Evolutionary conservation across 2,888 invertebrate species (phyloP).

Genomic region (Hydraecia micacea): DNA sequence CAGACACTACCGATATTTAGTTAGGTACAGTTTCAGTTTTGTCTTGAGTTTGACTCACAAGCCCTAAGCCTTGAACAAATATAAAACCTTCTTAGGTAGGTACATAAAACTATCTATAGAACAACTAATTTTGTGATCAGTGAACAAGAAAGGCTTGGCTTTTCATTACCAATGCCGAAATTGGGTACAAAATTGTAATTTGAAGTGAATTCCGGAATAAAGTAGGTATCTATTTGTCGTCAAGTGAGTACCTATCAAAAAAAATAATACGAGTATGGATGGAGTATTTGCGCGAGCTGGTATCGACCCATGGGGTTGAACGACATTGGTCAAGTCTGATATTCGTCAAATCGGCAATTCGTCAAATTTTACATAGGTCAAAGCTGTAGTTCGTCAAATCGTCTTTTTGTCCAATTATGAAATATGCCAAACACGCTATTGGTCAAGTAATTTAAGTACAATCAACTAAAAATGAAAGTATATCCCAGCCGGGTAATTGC

Average conservation of each 20-base stretch:
- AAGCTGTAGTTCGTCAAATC: too few species aligned
- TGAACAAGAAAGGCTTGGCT: neutral
- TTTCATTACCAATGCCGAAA: neutral
- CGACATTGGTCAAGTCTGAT: too few species aligned
- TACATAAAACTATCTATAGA: too few species aligned
- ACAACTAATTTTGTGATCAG: neutral
- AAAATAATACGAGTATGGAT: neutral
- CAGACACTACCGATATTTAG: slow-evolving; percentile 8
- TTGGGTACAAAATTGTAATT: neutral
- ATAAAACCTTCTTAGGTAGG: too few species aligned
- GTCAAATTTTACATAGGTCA: too few species aligned
- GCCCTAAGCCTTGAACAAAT: neutral
- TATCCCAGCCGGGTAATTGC: neutral
- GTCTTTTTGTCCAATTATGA: too few species aligned
- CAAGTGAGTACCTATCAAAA: neutral
- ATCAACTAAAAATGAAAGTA: too few species aligned
- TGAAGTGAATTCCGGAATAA: neutral
- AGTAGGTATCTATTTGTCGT: neutral
- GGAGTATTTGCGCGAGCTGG: neutral
- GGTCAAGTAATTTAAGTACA: too few species aligned
- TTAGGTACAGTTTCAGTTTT: neutral
- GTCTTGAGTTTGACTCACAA: neutral
- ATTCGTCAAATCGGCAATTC: too few species aligned
- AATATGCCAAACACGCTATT: too few species aligned
- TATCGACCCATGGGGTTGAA: too few species aligned